These are phyloP conservation scores for Stenoptilia bipunctidactyla DNA, from an alignment of 2,888 invertebrate genomes.

Conservation along the genomic window DNA sequence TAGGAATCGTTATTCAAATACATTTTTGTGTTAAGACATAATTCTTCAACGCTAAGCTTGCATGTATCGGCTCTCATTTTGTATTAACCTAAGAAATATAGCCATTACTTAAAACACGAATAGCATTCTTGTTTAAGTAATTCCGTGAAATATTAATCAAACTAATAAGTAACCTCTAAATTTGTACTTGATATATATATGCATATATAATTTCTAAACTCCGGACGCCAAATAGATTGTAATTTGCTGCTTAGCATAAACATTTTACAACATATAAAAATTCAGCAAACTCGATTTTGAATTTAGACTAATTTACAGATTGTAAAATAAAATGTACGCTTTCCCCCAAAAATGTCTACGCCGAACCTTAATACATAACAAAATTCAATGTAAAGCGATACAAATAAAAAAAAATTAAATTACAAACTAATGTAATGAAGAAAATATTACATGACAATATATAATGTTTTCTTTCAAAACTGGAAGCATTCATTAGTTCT, in stretches of 20 bases:
- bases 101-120: slow-evolving; percentile 24
- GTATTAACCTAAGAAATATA: no score
- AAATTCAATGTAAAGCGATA: slow-evolving; percentile 20
- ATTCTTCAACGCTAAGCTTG: no score
- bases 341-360: neutral
- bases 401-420: slow-evolving; percentile 39
- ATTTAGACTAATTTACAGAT: slow-evolving; percentile 38
- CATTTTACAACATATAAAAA: slow-evolving; percentile 21
- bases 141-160: neutral
- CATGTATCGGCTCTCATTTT: no score
- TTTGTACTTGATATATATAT: slow-evolving; percentile 58
- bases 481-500: slow-evolving; percentile 50
- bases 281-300: slow-evolving; percentile 23
- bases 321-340: neutral
- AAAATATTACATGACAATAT: slow-evolving; percentile 44
- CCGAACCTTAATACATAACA: slow-evolving; percentile 28
- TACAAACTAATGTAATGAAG: slow-evolving; percentile 53
- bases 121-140: slow-evolving; percentile 21
- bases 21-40: no score
- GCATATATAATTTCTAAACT: slow-evolving; percentile 34
- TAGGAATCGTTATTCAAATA: no score
- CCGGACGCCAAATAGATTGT: slow-evolving; percentile 49
- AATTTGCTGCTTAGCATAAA: slow-evolving; percentile 33
- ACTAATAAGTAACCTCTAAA: slow-evolving; percentile 38
- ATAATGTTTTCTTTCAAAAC: slow-evolving; percentile 30